Conservation (phyloP, 2,113 vertebrate genomes). For the Marmota monax region DNA sequence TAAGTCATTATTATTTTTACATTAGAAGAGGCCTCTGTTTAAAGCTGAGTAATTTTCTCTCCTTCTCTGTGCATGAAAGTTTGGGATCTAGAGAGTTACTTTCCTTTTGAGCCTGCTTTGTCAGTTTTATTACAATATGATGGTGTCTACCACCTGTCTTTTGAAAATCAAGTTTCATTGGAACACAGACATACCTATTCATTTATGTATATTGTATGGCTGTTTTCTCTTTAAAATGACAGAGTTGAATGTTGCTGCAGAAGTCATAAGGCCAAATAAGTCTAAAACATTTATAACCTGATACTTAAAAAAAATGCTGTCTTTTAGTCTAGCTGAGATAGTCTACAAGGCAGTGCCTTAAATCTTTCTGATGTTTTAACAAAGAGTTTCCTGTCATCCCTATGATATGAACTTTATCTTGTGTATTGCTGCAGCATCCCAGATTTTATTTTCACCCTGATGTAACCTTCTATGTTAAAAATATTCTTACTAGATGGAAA, state of each 20-base stretch:
- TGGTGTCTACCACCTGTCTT: not conserved
- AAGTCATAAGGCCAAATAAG: not conserved
- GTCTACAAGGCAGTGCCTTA: not conserved
- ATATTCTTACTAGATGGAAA: not conserved
- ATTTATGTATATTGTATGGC: not conserved
- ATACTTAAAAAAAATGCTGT: not conserved
- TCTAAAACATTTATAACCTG: not conserved
- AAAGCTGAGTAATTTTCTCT: not conserved
- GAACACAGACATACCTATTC: not conserved
- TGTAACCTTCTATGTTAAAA: not conserved
- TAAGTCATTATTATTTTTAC: not conserved
- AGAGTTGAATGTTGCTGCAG: not conserved
- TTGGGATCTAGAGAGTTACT: not conserved
- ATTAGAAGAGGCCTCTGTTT: not conserved
- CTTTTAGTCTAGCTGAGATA: not conserved
- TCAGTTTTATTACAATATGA: not conserved
- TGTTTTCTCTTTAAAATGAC: not conserved
- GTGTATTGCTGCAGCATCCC: not conserved
- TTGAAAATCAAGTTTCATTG: not conserved
- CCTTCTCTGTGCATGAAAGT: not conserved
- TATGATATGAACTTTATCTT: not conserved
- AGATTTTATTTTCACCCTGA: constrained; percentile 17
- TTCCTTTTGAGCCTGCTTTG: not conserved
- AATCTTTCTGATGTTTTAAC: not conserved
- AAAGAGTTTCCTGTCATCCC: not conserved